These are phyloP conservation scores for Cancer borealis DNA, from an alignment of 2,888 invertebrate genomes.

Conservation along the genomic window DNA sequence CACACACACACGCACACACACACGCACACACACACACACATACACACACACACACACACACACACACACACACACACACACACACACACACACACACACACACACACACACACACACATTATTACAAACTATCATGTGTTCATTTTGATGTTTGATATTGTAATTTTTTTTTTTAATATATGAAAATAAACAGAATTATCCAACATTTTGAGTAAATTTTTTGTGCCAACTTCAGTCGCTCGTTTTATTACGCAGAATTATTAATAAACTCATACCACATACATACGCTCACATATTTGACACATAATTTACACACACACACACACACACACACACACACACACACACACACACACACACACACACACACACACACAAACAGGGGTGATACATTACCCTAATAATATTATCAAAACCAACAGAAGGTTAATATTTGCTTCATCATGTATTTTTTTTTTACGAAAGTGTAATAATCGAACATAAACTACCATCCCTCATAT, in stretches of 20 bases:
- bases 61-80: conserved; percentile 33
- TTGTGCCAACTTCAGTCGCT: background rate
- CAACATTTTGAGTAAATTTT: background rate
- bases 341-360: conserved; percentile 16
- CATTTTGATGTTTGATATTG: conserved; percentile 16
- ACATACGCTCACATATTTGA: background rate
- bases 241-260: background rate
- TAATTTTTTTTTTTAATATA: background rate
- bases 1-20: conserved; percentile 25
- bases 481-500: background rate
- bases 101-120: background rate
- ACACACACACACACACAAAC: conserved; percentile 6
- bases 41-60: conserved; percentile 24
- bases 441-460: background rate
- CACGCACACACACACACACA: conserved; percentile 34
- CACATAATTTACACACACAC: background rate
- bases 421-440: background rate
- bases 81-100: conserved; percentile 12
- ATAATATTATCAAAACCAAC: background rate
- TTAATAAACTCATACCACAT: background rate
- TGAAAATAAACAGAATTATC: background rate
- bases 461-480: conserved; percentile 4
- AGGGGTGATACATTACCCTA: background rate
- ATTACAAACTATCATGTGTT: conserved; percentile 2
- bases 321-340: conserved; percentile 29